Conservation (phyloP, 2,113 vertebrate genomes). For the Amphilophus citrinellus region DNA sequence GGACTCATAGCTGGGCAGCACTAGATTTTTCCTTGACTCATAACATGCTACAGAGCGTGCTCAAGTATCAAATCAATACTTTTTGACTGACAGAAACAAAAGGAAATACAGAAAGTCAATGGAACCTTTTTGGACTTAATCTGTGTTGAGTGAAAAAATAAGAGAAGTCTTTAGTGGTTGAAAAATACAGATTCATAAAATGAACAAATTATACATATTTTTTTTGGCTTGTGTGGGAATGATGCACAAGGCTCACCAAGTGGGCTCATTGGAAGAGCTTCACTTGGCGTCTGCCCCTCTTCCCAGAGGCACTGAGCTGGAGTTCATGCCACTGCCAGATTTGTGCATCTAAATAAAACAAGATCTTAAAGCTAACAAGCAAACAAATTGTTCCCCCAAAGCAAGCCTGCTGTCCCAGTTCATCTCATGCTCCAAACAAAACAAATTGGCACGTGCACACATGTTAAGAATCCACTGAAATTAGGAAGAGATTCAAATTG, state of each 20-base stretch:
- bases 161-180: background rate
- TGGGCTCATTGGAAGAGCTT: slow-evolving; percentile 44
- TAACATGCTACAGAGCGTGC: slow-evolving; percentile 32
- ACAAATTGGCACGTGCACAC: slow-evolving; percentile 35
- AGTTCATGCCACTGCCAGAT: slow-evolving; percentile 66
- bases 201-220: slow-evolving; percentile 44
- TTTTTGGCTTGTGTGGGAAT: slow-evolving; percentile 31
- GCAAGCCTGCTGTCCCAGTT: slow-evolving; percentile 41
- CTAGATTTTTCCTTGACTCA: slow-evolving; percentile 21
- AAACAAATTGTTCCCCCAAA: slow-evolving; percentile 54
- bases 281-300: slow-evolving; percentile 55
- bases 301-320: slow-evolving; percentile 52
- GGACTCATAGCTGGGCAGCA: slow-evolving; percentile 5
- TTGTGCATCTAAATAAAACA: slow-evolving; percentile 72
- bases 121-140: slow-evolving; percentile 19
- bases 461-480: slow-evolving; percentile 12
- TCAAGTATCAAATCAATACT: slow-evolving; percentile 31
- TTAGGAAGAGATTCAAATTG: background rate
- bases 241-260: slow-evolving; percentile 28
- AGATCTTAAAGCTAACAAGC: slow-evolving; percentile 69
- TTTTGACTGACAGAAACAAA: slow-evolving; percentile 41
- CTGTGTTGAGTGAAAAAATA: background rate
- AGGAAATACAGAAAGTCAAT: slow-evolving; percentile 16
- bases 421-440: slow-evolving; percentile 44
- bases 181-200: slow-evolving; percentile 39